phyloP scores from a whole-genome alignment of 2,113 vertebrate genomes.

The Hippocampus mohnikei region DNA sequence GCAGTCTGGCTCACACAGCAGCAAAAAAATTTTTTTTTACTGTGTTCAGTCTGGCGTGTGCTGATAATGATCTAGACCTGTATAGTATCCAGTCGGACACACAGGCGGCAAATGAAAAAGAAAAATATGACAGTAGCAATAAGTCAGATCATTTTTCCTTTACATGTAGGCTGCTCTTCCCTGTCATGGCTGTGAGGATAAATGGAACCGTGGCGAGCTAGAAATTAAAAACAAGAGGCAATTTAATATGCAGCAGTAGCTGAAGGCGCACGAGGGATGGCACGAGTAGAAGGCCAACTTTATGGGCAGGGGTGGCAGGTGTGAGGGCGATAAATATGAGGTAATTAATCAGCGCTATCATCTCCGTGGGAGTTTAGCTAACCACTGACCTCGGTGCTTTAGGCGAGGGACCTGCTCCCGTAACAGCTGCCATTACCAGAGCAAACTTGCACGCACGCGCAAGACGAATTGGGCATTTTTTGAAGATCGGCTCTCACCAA shows the following conservation, averaged over 20 bases:
- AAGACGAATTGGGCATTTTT: not conserved
- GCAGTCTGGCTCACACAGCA: constrained; percentile 8
- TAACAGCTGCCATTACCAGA: constrained; percentile 55
- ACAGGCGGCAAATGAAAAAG: constrained; percentile 47
- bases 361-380: constrained; percentile 63
- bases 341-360: constrained; percentile 74
- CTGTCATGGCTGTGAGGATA: constrained; percentile 44
- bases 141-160: constrained; percentile 48
- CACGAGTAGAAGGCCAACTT: constrained; percentile 31
- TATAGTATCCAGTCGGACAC: constrained; percentile 40
- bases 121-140: constrained; percentile 54
- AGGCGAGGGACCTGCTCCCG: constrained; percentile 49
- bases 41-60: constrained; percentile 23
- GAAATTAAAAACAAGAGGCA: constrained; percentile 65
- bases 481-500: not conserved
- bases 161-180: constrained; percentile 45
- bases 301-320: constrained; percentile 30
- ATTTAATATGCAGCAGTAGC: constrained; percentile 69
- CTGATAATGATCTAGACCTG: constrained; percentile 54
- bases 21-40: constrained; percentile 19
- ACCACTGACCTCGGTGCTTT: constrained; percentile 67
- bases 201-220: constrained; percentile 67
- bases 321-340: constrained; percentile 54
- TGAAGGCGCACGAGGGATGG: constrained; percentile 48
- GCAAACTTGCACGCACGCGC: constrained; percentile 18